These are phyloP conservation scores for Geotrupes spiniger DNA, from an alignment of 2,888 invertebrate species.

Conservation along the genomic window DNA sequence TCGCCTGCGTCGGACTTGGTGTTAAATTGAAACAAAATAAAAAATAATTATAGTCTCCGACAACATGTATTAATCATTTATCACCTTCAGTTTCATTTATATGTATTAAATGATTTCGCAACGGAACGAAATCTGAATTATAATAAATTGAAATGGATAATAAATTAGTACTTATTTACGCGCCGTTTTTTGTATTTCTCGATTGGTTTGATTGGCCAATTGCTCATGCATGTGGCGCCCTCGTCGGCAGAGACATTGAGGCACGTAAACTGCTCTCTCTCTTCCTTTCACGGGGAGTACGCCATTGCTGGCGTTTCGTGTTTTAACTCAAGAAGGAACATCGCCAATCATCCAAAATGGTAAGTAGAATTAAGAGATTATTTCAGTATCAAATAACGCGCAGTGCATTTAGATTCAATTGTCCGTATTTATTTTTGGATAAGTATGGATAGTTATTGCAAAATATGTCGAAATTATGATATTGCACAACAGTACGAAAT, in stretches of 20 bases:
- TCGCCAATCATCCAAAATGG: constrained; percentile 83
- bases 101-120: no score
- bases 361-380: constrained; percentile 51
- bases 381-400: constrained; percentile 7
- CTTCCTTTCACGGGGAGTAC: constrained; percentile 77
- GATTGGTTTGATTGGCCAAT: not conserved
- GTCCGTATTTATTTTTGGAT: constrained; percentile 13
- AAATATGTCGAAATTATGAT: constrained; percentile 6
- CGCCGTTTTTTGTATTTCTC: not conserved
- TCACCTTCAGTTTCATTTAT: no score
- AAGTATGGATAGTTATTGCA: constrained; percentile 1
- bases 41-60: not conserved
- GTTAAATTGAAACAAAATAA: constrained; percentile 21
- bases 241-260: constrained; percentile 18
- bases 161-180: not conserved
- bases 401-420: constrained; percentile 2
- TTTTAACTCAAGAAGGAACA: constrained; percentile 56
- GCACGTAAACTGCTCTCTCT: constrained; percentile 25
- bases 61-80: no score
- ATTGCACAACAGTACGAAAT: constrained; percentile 51
- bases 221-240: not conserved
- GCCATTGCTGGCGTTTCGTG: constrained; percentile 86
- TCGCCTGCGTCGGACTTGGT: constrained; percentile 50
- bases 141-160: constrained; percentile 14
- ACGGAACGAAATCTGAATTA: no score